Evolutionary conservation across 2,888 invertebrate species (phyloP).

Genomic region (Athalia cordata): DNA sequence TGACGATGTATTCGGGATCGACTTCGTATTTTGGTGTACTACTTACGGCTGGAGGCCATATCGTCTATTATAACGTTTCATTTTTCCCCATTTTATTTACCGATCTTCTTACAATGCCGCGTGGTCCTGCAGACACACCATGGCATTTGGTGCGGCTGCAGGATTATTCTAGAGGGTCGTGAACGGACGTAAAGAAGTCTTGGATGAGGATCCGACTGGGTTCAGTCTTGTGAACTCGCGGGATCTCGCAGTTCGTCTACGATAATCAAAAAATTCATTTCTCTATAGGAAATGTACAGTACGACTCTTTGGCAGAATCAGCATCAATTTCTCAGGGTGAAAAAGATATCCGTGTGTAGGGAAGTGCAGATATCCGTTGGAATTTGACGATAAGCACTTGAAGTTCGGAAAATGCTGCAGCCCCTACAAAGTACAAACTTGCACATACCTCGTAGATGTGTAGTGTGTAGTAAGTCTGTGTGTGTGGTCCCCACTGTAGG

Average conservation of each 20-base stretch:
- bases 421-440: no score
- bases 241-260: not conserved
- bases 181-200: not conserved
- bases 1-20: slow-evolving; percentile 1
- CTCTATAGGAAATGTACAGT: slow-evolving; percentile 10
- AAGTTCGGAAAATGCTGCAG: no score
- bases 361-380: no score
- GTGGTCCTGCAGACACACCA: not conserved
- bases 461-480: no score
- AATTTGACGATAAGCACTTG: no score
- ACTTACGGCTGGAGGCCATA: slow-evolving; percentile 14
- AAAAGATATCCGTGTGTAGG: no score
- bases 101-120: slow-evolving; percentile 18
- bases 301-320: no score
- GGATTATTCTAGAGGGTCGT: not conserved
- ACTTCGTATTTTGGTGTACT: slow-evolving; percentile 8
- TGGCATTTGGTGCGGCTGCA: slow-evolving; percentile 20
- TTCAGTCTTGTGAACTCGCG: slow-evolving; percentile 1
- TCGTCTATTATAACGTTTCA: not conserved
- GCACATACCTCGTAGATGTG: no score
- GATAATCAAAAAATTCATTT: slow-evolving; percentile 4
- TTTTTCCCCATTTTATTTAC: slow-evolving; percentile 18
- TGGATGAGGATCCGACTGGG: slow-evolving; percentile 4
- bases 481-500: no score
- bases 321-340: no score